Conservation (phyloP, 2,888 invertebrate species). For the Belgica antarctica region DNA sequence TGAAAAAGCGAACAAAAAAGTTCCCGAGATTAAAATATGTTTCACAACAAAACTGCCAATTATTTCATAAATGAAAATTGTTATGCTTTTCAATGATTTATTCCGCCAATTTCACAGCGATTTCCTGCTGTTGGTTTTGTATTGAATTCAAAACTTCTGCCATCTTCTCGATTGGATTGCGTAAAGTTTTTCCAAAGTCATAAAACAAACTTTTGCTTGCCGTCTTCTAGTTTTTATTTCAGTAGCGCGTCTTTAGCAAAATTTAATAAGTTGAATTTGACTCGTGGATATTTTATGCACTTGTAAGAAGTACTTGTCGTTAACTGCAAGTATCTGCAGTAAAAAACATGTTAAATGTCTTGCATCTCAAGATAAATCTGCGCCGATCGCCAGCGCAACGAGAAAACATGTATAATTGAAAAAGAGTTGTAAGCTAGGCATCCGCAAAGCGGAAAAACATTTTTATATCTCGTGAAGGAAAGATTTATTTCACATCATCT, state of each 20-base stretch:
- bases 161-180: too few relatives aligned
- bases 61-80: constrained; percentile 17
- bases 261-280: too few relatives aligned
- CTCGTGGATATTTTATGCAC: too few relatives aligned
- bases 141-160: too few relatives aligned
- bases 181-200: too few relatives aligned
- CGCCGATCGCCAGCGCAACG: background rate
- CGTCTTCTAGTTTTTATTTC: too few relatives aligned
- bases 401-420: constrained; percentile 5
- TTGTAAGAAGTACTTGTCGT: background rate
- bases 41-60: background rate
- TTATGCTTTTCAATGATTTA: constrained; percentile 18
- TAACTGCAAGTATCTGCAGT: background rate
- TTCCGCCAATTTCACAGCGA: constrained; percentile 2
- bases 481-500: constrained; percentile 8
- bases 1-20: background rate
- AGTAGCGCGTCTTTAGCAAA: too few relatives aligned
- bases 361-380: background rate
- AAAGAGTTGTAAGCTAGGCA: background rate
- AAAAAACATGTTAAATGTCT: background rate
- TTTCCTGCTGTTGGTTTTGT: too few relatives aligned
- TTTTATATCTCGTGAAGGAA: background rate
- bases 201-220: too few relatives aligned
- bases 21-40: background rate
- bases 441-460: too few relatives aligned